Base-by-base conservation (phyloP, 2,113 vertebrate genomes). In the Calypte anna region DNA sequence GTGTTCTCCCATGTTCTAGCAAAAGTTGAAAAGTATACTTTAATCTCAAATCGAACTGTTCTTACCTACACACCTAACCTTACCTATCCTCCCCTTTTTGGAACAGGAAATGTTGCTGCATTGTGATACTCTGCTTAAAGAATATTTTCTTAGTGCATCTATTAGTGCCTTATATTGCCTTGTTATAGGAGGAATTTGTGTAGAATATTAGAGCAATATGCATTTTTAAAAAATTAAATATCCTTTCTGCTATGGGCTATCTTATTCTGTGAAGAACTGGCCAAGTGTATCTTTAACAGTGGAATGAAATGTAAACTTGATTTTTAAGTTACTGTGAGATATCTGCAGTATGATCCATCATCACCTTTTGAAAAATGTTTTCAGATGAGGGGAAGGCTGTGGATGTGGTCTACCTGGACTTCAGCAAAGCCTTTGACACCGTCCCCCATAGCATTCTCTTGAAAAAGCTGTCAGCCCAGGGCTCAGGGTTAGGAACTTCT, bases 51-150 rank as follows among this genome's bases (percentile, higher is more conserved):
- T 55, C 11, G 69, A 16, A 6, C 19, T 66, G 15, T 69, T 87
- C 11, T 44, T 69, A 33, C 22, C 46, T 64, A 36, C 12, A 21
- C 50, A 38, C 7, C 19, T 57, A 20, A 18, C 22, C 17, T 67
- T 13, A 12, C 40, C 40, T 40, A 11, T 8, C 6, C 1, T 1
- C 7, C 6, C 16, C 9, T 1, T 8, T 11, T 9, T 85, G 8
- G 30, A 85, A 58, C 7, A 77, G 28, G 50, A 87, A 78, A 44
- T 36, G 4, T 53, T 77, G 54, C 24, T 93, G 19, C 11, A 6
- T 24, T 63, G 14, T 77, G 51, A 30, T 72, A 23, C 7, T 31
- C 2, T 4, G 19, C 31, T 66, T 38, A 33, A 61, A 87, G 8
- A 7, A 20, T 30, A 28, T 67, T 81, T 91, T 83, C 38, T 51